Percentiles rank a stretch among this genome's conserved stretches.
These are phyloP conservation scores for Drosophila acutilabella DNA, from an alignment of 2,888 invertebrate genomes.

Conservation along the genomic window DNA sequence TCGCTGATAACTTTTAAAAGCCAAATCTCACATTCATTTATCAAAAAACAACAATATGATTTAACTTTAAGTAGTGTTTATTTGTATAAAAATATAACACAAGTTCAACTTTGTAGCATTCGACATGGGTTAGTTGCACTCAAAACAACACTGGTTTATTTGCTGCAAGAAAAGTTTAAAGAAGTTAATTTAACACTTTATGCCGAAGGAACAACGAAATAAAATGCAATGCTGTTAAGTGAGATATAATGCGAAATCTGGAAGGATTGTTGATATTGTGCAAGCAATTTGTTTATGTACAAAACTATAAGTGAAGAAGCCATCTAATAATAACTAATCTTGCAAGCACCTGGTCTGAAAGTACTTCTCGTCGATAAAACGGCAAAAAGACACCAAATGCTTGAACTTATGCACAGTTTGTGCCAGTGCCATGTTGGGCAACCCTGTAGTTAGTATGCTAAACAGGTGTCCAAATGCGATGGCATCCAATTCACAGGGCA, in stretches of 20 bases:
- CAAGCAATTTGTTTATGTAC: slow-evolving; percentile 18
- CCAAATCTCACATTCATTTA: too few relatives aligned
- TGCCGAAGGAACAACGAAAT: not conserved
- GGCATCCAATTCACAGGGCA: slow-evolving; percentile 98
- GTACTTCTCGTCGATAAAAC: slow-evolving; percentile 93
- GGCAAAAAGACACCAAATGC: slow-evolving; percentile 92
- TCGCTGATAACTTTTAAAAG: not conserved
- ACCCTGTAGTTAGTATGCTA: slow-evolving; percentile 94
- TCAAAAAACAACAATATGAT: not conserved
- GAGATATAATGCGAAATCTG: slow-evolving; percentile 22
- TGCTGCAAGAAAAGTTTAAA: slow-evolving; percentile 44
- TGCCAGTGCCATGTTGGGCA: slow-evolving; percentile 93
- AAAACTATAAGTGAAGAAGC: slow-evolving; percentile 13
- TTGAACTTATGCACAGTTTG: slow-evolving; percentile 91
- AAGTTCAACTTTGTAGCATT: slow-evolving; percentile 8
- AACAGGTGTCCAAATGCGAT: slow-evolving; percentile 98
- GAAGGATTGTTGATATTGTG: slow-evolving; percentile 16
- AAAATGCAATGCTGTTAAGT: slow-evolving; percentile 3
- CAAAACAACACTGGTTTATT: slow-evolving; percentile 31
- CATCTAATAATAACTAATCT: slow-evolving; percentile 31
- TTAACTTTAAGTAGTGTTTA: slow-evolving; percentile 7
- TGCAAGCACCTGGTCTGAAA: slow-evolving; percentile 85
- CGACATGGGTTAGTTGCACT: slow-evolving; percentile 6
- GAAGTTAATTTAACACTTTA: slow-evolving; percentile 9
- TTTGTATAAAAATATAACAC: slow-evolving; percentile 17